Evolutionary conservation across 30 jellyfish, hydroid and myxozoan species (phyloP).

Genomic region (Aurelia coerulea): DNA sequence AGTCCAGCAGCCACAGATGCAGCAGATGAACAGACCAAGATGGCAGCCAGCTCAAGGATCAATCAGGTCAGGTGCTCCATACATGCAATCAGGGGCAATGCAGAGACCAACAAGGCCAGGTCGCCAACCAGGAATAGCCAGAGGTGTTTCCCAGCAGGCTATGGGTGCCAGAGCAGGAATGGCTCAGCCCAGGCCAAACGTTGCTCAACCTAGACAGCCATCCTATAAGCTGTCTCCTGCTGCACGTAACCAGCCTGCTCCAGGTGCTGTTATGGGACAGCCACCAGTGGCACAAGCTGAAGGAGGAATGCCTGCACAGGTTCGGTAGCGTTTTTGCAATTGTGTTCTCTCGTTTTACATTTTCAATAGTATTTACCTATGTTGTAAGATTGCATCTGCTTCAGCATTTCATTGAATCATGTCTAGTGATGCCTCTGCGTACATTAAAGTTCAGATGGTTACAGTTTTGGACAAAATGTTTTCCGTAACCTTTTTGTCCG

Average conservation of each 20-base stretch:
- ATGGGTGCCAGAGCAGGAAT: slow-evolving; percentile 44
- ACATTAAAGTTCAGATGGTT: too few species aligned
- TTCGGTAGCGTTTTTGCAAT: too few species aligned
- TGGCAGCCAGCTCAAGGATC: slow-evolving; percentile 61
- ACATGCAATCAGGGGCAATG: slow-evolving; percentile 37
- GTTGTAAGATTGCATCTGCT: too few species aligned
- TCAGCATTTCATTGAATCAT: too few species aligned
- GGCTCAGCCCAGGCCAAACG: slow-evolving; percentile 68
- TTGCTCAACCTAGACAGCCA: slow-evolving; percentile 71
- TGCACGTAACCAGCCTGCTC: slow-evolving; percentile 76
- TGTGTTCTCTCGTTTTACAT: too few species aligned
- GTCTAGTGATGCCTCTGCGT: too few species aligned
- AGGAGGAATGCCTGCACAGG: slow-evolving; percentile 31
- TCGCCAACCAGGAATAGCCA: slow-evolving; percentile 50
- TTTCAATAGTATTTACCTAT: too few species aligned
- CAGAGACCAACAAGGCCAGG: slow-evolving; percentile 56
- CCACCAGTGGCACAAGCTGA: slow-evolving; percentile 63
- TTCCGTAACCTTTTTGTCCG: too few species aligned
- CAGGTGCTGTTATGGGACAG: slow-evolving; percentile 65
- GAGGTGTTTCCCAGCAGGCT: slow-evolving; percentile 57
- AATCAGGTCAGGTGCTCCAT: slow-evolving; percentile 39
- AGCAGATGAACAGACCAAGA: slow-evolving; percentile 63
- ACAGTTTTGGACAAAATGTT: too few species aligned
- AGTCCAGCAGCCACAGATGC: slow-evolving; percentile 78
- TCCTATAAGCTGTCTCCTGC: slow-evolving; percentile 64